Conservation (phyloP, 2,888 invertebrate genomes). For the Metellina segmentata region DNA sequence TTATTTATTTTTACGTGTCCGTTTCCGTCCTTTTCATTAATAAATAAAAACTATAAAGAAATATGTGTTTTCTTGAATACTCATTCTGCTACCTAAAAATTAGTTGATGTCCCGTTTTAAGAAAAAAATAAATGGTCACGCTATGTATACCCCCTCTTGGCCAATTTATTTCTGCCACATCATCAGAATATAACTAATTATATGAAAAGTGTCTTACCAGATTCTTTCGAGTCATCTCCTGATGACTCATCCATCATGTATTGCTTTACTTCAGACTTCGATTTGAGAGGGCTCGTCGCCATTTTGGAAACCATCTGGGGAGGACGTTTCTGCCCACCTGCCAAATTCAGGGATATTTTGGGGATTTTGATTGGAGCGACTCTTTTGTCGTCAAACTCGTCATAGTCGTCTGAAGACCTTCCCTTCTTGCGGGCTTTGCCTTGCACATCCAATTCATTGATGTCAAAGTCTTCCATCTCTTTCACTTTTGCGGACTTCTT, state of each 20-base stretch:
- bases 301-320: slow-evolving; percentile 20
- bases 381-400: slow-evolving; percentile 66
- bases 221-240: slow-evolving; percentile 61
- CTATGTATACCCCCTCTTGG: no score
- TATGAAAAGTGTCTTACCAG: slow-evolving; percentile 17
- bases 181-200: no score
- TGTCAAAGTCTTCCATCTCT: slow-evolving; percentile 90
- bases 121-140: no score
- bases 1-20: no score
- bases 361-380: slow-evolving; percentile 75
- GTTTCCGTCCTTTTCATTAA: no score
- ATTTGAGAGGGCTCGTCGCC: slow-evolving; percentile 18
- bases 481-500: slow-evolving; percentile 97
- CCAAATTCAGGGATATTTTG: slow-evolving; percentile 51
- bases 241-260: slow-evolving; percentile 53
- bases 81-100: no score
- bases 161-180: no score
- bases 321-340: slow-evolving; percentile 26
- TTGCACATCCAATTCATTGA: slow-evolving; percentile 65
- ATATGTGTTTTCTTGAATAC: no score
- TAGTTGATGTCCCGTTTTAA: no score
- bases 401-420: slow-evolving; percentile 44
- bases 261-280: slow-evolving; percentile 20
- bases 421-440: slow-evolving; percentile 65
- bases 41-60: no score